These are phyloP conservation scores for Pararge aegeria DNA, from an alignment of 1,140 invertebrate genomes.

Conservation along the genomic window DNA sequence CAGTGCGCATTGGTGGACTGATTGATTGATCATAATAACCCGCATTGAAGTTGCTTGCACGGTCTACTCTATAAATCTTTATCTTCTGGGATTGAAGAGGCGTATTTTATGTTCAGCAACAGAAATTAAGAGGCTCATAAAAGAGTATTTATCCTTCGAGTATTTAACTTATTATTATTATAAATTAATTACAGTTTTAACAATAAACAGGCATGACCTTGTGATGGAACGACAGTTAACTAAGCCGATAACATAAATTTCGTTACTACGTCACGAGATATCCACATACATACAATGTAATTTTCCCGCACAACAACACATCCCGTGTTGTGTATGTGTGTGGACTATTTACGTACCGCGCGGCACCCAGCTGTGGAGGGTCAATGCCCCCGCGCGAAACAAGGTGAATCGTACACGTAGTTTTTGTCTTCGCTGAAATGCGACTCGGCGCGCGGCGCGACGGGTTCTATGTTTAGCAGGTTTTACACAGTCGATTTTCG, in stretches of 20 bases:
- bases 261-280: not conserved
- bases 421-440: conserved; percentile 57
- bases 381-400: conserved; percentile 65
- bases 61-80: too few relatives aligned
- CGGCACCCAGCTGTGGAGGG: conserved; percentile 67
- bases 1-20: too few relatives aligned
- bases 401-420: conserved; percentile 66
- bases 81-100: too few relatives aligned
- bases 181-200: too few relatives aligned
- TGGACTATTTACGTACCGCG: conserved; percentile 52
- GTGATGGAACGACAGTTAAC: not conserved
- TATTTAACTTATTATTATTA: too few relatives aligned
- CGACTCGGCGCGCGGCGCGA: conserved; percentile 21
- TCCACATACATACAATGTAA: not conserved
- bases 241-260: not conserved
- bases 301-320: conserved; percentile 24
- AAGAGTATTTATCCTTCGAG: too few relatives aligned
- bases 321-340: conserved; percentile 21
- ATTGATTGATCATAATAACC: too few relatives aligned
- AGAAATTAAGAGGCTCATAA: too few relatives aligned
- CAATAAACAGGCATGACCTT: not conserved
- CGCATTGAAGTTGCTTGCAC: too few relatives aligned
- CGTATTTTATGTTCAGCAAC: too few relatives aligned
- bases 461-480: not conserved
- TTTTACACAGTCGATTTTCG: too few relatives aligned